A percentile compares a stretch with the other conserved stretches of the same genome.
These are phyloP conservation scores for Lochmaea capreae DNA, from an alignment of 2,888 invertebrate species.

Conservation along the genomic window DNA sequence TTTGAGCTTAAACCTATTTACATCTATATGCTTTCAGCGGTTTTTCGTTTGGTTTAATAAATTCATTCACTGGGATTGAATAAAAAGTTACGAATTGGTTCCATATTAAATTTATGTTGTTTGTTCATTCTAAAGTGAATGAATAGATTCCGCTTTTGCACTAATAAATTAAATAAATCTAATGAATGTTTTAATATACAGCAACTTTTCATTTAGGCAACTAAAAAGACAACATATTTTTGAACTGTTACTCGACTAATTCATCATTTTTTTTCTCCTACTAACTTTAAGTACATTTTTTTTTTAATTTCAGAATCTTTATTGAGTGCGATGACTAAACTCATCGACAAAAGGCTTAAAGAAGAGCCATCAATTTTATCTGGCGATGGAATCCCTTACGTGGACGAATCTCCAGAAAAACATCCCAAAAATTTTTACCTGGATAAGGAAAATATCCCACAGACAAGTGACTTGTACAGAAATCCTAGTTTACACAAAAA, in stretches of 20 bases:
- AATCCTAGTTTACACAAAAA: constrained; percentile 70
- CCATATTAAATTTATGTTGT: not conserved
- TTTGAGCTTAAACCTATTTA: not conserved
- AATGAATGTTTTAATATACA: too few species aligned
- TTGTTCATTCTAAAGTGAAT: not conserved
- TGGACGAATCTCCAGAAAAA: constrained; percentile 76
- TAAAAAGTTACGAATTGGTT: not conserved
- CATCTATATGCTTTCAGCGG: constrained; percentile 12
- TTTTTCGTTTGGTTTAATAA: constrained; percentile 9
- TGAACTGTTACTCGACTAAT: not conserved
- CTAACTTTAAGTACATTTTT: not conserved
- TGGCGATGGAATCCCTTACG: constrained; percentile 76
- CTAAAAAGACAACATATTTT: not conserved
- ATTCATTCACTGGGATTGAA: not conserved
- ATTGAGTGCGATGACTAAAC: constrained; percentile 85
- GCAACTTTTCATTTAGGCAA: too few species aligned
- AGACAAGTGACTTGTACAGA: constrained; percentile 62
- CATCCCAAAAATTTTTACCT: constrained; percentile 52
- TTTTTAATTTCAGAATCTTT: constrained; percentile 77
- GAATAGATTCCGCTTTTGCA: not conserved
- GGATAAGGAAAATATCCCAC: constrained; percentile 61
- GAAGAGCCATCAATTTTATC: constrained; percentile 68
- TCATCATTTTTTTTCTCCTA: not conserved
- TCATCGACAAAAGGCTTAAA: constrained; percentile 80
- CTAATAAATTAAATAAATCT: not conserved